phyloP scores from a whole-genome alignment of 2,113 vertebrate species.

The Leucopternis melanops region DNA sequence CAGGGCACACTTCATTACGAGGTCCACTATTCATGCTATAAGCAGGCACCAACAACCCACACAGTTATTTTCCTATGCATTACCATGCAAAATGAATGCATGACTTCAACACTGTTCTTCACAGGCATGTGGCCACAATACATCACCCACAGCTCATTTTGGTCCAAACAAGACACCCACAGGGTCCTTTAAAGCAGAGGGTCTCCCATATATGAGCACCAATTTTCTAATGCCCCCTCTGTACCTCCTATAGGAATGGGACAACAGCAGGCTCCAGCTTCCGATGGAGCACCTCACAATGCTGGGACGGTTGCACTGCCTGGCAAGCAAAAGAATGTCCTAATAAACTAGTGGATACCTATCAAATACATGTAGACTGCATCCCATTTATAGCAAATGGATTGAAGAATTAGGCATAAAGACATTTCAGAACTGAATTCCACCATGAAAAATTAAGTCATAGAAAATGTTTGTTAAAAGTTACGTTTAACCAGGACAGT shows the following conservation, averaged over 20 bases:
- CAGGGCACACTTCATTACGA: neutral
- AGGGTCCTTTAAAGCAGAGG: neutral
- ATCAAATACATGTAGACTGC: neutral
- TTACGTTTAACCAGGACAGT: neutral
- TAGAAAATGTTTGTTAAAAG: neutral
- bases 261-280: neutral
- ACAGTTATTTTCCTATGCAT: neutral
- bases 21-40: neutral
- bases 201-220: neutral
- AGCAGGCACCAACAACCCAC: neutral
- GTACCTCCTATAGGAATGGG: neutral
- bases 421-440: neutral
- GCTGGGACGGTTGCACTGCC: neutral
- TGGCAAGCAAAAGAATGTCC: neutral
- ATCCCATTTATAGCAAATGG: neutral
- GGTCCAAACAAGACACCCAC: neutral
- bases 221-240: neutral
- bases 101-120: neutral
- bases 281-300: accelerated
- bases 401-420: neutral
- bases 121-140: neutral
- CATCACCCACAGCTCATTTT: neutral
- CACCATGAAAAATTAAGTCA: neutral
- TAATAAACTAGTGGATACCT: neutral
- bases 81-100: neutral